phyloP scores from a whole-genome alignment of 2,888 invertebrate genomes.

The Cantharis flavilabris region DNA sequence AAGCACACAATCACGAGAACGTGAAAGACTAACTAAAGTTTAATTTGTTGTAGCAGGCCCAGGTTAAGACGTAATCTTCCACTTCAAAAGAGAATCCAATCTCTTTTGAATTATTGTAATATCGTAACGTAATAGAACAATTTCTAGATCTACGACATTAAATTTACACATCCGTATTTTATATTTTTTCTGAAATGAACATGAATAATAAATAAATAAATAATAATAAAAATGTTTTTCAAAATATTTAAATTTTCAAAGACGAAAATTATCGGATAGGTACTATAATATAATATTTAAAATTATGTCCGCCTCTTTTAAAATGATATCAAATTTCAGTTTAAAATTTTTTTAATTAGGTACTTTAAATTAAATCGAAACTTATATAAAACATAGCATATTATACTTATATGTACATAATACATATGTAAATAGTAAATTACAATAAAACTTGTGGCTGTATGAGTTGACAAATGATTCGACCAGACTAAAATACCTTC shows the following conservation, averaged over 20 bases:
- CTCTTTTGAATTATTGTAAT: background rate
- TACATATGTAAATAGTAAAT: background rate
- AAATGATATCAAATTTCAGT: background rate
- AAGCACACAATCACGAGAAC: background rate
- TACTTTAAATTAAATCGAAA: too few species aligned
- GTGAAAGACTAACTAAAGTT: background rate
- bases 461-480: background rate
- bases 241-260: too few species aligned
- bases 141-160: background rate
- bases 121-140: background rate
- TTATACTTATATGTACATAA: too few species aligned
- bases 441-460: background rate
- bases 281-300: too few species aligned
- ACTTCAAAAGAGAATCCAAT: background rate
- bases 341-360: background rate
- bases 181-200: background rate
- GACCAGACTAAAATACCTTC: background rate
- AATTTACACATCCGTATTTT: background rate
- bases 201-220: too few species aligned
- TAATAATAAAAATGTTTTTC: too few species aligned
- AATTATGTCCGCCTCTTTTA: background rate
- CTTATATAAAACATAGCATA: too few species aligned
- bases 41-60: background rate
- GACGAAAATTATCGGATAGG: too few species aligned
- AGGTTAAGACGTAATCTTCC: background rate